Base-by-base conservation (phyloP, 1,140 invertebrate genomes). In the Heliconius nattereri region DNA sequence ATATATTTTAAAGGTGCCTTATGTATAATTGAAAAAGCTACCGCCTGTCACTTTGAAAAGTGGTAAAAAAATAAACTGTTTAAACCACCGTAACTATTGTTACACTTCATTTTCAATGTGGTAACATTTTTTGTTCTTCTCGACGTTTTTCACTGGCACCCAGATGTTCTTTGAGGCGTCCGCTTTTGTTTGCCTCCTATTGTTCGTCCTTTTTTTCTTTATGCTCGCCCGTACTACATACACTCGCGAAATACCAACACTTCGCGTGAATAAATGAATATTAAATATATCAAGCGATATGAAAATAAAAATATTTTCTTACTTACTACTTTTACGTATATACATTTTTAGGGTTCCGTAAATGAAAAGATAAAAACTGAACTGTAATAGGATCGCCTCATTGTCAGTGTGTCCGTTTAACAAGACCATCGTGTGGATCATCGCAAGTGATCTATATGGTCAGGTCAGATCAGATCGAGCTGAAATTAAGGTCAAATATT, bases 151-250 rank as follows among this genome's bases (percentile, higher is more conserved):
- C 78, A 82, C 79, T 80, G 80, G 60, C 60, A 3, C 60, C 60
- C 77, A 81, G 76, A 84, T 81, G 80, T 85, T 81, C 82, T 90
- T 86, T 86, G 84, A 86, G 78, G 73, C 75, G 78, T 71, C 78
- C 79, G 76, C 84, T 84, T 57, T 87, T 88, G 89, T 90, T 85
- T 75, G 71, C 54, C 29, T 40, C 13, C 83, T 72, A 84, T 89
- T 87, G 84, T 87, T 83, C 80, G 35, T 76, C 57, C 73, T 84
- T 86, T 85, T 45, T 66, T 66, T 66, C 60, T 66, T 66, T 66
- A 66, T 87, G 71, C n/a, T 3, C 16, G 71, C 40, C 40, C 40
- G 40, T 45, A 45, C 40, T 45, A 71, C 71, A 20, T 16, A 20
- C 35, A 72, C 71, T 72, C 71, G 32, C 16, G 71, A 66, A 66